Evolutionary conservation across 2,888 invertebrate genomes (phyloP).

Genomic region (Arge pagana): DNA sequence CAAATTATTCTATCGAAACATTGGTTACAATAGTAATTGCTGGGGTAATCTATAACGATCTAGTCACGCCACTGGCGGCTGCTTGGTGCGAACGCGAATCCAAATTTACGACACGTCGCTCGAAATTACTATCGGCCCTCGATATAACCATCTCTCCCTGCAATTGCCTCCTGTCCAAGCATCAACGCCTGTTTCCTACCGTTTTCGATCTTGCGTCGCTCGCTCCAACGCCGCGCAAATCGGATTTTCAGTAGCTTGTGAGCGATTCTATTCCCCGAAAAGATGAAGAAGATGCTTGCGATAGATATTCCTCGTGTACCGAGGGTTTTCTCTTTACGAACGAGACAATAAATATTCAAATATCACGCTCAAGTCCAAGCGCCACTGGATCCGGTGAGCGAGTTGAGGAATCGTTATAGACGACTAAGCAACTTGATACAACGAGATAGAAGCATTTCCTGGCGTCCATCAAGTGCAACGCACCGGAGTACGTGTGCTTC

Average conservation of each 20-base stretch:
- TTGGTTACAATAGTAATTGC: conserved; percentile 45
- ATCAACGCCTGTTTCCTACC: conserved; percentile 16
- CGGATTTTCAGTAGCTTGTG: too few relatives aligned
- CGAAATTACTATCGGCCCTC: conserved; percentile 10
- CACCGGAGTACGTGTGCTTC: conserved; percentile 9
- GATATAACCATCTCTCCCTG: conserved; percentile 17
- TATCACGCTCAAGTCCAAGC: too few relatives aligned
- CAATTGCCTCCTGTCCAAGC: conserved; percentile 25
- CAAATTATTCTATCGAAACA: conserved; percentile 50
- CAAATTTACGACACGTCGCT: conserved; percentile 15
- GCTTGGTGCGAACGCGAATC: conserved; percentile 10
- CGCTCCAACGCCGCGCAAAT: conserved; percentile 2
- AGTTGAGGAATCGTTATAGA: conserved; percentile 14
- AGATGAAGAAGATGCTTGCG: too few relatives aligned
- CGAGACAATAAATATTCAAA: too few relatives aligned
- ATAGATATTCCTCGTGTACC: too few relatives aligned
- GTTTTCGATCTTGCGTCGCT: not conserved
- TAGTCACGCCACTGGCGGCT: not conserved
- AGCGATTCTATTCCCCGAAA: too few relatives aligned
- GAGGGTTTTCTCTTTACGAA: too few relatives aligned
- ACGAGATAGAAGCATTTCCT: conserved; percentile 18
- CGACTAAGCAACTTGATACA: conserved; percentile 21
- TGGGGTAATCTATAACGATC: conserved; percentile 37
- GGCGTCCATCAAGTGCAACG: conserved; percentile 11
- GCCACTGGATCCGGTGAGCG: conserved; percentile 9